Conservation (phyloP, 2,113 vertebrate genomes). For the Falcunculus frontatus region DNA sequence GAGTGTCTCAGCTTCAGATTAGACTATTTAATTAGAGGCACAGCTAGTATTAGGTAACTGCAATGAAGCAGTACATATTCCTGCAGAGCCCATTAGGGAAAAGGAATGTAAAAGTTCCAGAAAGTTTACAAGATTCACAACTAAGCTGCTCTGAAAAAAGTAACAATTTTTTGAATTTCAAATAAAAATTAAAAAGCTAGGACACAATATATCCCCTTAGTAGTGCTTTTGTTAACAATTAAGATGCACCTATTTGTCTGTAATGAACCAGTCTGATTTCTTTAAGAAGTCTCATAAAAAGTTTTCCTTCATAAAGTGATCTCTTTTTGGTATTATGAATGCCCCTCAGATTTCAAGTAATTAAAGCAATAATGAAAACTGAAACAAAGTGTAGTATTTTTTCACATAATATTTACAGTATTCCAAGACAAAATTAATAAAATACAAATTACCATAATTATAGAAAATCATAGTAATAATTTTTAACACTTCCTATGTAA, state of each 20-base stretch:
- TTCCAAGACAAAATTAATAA: neutral
- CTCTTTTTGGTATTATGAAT: neutral
- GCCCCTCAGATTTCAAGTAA: neutral
- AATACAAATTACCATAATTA: neutral
- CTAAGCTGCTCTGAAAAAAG: neutral
- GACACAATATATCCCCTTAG: neutral
- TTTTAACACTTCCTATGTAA: neutral
- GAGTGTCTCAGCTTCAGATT: constrained; percentile 49
- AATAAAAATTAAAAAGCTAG: constrained; percentile 51
- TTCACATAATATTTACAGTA: neutral
- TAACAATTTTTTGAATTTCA: neutral
- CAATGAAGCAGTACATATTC: neutral
- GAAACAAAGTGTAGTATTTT: neutral
- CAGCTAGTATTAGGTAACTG: neutral
- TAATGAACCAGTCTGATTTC: neutral
- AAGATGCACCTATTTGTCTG: neutral
- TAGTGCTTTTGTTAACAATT: neutral
- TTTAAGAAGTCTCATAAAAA: neutral
- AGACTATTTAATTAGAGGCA: constrained; percentile 34
- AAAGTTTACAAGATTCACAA: neutral
- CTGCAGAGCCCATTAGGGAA: constrained; percentile 8
- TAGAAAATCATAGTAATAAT: neutral
- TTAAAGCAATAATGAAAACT: neutral
- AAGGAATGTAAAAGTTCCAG: constrained; percentile 10
- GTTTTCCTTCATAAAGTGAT: neutral